Evolutionary conservation across 1,140 invertebrate species (phyloP).

Genomic region (Nylanderia fulva): DNA sequence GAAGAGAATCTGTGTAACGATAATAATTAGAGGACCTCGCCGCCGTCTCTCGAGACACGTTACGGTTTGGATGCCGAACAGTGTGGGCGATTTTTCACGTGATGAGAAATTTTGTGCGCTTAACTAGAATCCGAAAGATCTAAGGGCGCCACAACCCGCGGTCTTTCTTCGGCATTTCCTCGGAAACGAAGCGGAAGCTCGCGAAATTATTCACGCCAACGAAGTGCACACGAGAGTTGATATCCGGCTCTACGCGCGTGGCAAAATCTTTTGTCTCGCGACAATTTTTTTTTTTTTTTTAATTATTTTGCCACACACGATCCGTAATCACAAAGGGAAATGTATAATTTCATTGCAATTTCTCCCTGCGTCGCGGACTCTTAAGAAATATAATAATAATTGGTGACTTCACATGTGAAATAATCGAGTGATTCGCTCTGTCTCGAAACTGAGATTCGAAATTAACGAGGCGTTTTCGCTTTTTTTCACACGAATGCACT

Average conservation of each 20-base stretch:
- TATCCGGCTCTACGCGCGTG: constrained; percentile 17
- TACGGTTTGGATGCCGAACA: not conserved
- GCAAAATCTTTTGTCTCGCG: constrained; percentile 3
- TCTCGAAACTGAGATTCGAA: constrained; percentile 65
- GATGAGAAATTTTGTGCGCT: constrained; percentile 23
- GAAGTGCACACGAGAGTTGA: constrained; percentile 23
- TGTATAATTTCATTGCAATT: constrained; percentile 60
- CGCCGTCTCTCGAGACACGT: constrained; percentile 34
- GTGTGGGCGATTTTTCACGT: not conserved
- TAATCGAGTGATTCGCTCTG: constrained; percentile 78
- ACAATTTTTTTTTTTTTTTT: too few species aligned
- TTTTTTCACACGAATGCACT: not conserved
- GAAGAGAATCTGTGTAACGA: constrained; percentile 52
- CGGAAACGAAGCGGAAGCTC: constrained; percentile 44
- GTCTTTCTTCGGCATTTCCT: constrained; percentile 11
- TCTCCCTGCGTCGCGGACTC: constrained; percentile 66
- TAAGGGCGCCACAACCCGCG: not conserved
- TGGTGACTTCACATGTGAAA: constrained; percentile 82
- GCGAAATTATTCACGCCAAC: constrained; percentile 42
- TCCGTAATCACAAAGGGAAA: constrained; percentile 30
- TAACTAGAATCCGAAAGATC: not conserved
- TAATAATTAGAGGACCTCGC: constrained; percentile 41
- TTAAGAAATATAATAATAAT: constrained; percentile 81
- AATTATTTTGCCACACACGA: constrained; percentile 20
- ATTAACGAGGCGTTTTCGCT: constrained; percentile 39